Conservation (phyloP, 2,113 vertebrate genomes). For the Pelmatolapia mariae region DNA sequence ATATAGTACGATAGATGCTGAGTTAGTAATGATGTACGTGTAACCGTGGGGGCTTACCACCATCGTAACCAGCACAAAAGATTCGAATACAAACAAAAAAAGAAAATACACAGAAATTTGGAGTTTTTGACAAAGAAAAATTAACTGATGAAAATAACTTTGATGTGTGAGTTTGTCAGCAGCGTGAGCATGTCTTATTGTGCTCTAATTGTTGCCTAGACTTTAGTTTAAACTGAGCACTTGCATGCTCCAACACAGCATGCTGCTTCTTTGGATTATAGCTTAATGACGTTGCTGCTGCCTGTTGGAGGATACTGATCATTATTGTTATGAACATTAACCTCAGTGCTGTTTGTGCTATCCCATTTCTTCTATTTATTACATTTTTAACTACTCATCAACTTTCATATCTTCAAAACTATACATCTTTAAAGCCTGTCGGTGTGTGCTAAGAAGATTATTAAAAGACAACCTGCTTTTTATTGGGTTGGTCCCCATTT, state of each 20-base stretch:
- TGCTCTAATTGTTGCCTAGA: not conserved
- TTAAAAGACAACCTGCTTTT: not conserved
- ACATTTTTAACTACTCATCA: not conserved
- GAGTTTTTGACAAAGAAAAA: not conserved
- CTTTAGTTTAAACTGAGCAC: not conserved
- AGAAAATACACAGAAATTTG: not conserved
- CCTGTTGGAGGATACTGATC: not conserved
- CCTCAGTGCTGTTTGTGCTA: not conserved
- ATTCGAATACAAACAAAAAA: rapidly evolving
- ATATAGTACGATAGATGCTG: not conserved
- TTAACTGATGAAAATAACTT: not conserved
- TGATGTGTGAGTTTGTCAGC: not conserved
- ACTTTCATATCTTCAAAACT: not conserved
- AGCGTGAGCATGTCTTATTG: not conserved
- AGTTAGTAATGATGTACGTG: not conserved
- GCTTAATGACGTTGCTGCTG: not conserved
- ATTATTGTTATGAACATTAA: not conserved
- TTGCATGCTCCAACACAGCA: not conserved
- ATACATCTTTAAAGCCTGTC: not conserved
- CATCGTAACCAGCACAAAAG: not conserved
- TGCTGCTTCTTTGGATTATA: not conserved
- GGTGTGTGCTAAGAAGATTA: not conserved
- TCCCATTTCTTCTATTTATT: not conserved
- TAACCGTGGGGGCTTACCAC: not conserved
- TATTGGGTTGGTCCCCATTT: too few species aligned